Base-by-base conservation (phyloP, 1,140 invertebrate genomes). In the Gryllus bimaculatus region DNA sequence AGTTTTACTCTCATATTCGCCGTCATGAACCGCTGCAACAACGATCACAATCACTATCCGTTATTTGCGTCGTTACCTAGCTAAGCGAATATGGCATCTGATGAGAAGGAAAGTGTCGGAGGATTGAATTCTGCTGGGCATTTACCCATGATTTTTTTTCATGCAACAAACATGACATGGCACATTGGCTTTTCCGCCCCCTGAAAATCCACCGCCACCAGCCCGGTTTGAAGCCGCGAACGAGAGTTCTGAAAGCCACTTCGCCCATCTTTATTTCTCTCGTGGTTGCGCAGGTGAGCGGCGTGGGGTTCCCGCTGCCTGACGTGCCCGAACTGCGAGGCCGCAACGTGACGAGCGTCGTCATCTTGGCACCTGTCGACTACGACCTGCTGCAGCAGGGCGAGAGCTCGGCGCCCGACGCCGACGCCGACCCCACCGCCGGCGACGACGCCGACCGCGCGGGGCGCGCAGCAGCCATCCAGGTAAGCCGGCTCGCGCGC, bases 251-350 rank as follows among this genome's bases (percentile, higher is more conserved):
- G 18, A 18, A 13, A 18, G 54, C 54, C 54, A 66, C 0, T 66
- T 0, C 54, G 26, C 5, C 26, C 26, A 5, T 39, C 26, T 39
- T 39, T 39, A 39, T 39, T 39, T 39, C 26, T 5, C 26, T 39
- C 1, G 26, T 5, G 26, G 26, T 39, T 1, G 1, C 5, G 26
- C 54, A 78, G 77, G 91, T 95, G 47, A 94, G 90, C 81, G 93
- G 93, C 0, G 90, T 93, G n/a, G 91, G 93, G 78, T 95, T 95
- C 83, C 93, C 94, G 10, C 89, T 95, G 49, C 93, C 93, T 7
- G 91, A 94, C 83, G 91, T 90, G 26, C 88, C 90, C 6, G 91
- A 92, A 82, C 84, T 95, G 12, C 89, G 89, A 82, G 92, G 92
- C 54, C 91, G 92, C 82, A 91, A 89, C 83, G 91, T 95, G 8